Conservation (phyloP, 2,797 vertebrate species). For the Sitta carolinensis region DNA sequence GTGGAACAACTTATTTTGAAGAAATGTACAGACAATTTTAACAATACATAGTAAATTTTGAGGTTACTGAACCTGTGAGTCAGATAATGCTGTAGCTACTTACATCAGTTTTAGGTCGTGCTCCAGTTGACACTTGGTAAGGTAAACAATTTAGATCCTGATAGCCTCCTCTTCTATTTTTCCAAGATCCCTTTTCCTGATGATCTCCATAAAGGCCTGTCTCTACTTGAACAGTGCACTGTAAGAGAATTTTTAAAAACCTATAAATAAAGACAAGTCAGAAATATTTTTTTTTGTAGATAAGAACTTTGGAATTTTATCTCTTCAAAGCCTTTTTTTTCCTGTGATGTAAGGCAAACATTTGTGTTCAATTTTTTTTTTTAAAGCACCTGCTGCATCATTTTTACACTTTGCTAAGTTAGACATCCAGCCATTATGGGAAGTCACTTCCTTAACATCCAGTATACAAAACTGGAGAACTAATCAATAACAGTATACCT, state of each 20-base stretch:
- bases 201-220: not conserved
- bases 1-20: not conserved
- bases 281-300: constrained; percentile 32
- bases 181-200: constrained; percentile 33
- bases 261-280: constrained; percentile 43
- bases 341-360: not conserved
- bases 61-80: not conserved
- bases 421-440: not conserved
- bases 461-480: not conserved
- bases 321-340: not conserved
- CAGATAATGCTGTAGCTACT: not conserved
- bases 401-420: not conserved
- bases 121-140: constrained; percentile 48
- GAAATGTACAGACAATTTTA: not conserved
- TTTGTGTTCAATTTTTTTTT: not conserved
- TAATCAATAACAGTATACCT: not conserved
- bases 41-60: not conserved
- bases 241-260: constrained; percentile 29
- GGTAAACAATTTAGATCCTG: constrained; percentile 34
- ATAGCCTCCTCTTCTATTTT: constrained; percentile 22
- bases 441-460: not conserved
- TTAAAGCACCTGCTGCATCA: not conserved
- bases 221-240: constrained; percentile 49
- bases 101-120: constrained; percentile 55
- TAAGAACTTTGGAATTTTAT: not conserved